A percentile compares a stretch with the other conserved stretches of the same genome.
phyloP scores from a whole-genome alignment of 2,797 vertebrate genomes.

The Carapus acus region DNA sequence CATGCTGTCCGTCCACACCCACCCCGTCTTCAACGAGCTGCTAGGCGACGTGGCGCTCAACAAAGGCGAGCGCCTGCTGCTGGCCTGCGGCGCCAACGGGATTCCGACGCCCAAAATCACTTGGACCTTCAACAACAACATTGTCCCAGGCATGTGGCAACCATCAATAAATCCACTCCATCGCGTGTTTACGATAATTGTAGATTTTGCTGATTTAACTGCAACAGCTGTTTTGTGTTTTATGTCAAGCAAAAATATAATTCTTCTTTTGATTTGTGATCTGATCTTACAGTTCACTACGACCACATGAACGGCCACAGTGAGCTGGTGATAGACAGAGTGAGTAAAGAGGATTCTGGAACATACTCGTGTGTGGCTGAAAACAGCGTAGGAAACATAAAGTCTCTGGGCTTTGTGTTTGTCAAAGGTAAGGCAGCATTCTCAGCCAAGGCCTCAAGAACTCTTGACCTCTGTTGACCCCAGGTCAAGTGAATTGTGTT shows the following conservation, averaged over 20 bases:
- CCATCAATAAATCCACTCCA: background rate
- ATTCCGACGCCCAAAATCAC: slow-evolving; percentile 82
- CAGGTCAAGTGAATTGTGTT: background rate
- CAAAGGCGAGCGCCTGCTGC: slow-evolving; percentile 83
- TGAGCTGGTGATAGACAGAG: slow-evolving; percentile 85
- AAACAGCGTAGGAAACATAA: slow-evolving; percentile 84
- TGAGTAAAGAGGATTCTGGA: slow-evolving; percentile 86
- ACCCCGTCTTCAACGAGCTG: slow-evolving; percentile 84
- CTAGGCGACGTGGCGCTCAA: slow-evolving; percentile 84
- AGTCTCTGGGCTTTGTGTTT: slow-evolving; percentile 85
- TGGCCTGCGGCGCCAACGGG: slow-evolving; percentile 81
- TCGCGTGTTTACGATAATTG: too few relatives aligned
- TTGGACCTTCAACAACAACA: slow-evolving; percentile 94
- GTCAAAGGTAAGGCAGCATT: slow-evolving; percentile 81
- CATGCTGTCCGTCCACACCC: slow-evolving; percentile 76
- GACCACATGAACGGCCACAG: slow-evolving; percentile 78
- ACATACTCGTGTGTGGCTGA: slow-evolving; percentile 90
- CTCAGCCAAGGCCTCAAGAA: background rate
- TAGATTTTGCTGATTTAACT: slow-evolving; percentile 10
- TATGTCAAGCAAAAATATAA: too few relatives aligned
- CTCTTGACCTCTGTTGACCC: background rate
- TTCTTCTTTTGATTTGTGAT: too few relatives aligned
- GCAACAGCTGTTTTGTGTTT: too few relatives aligned
- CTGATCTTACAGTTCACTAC: slow-evolving; percentile 73
- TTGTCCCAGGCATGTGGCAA: slow-evolving; percentile 78